Base-by-base conservation (phyloP, 2,113 vertebrate species). In the Mormyrus iriodes region DNA sequence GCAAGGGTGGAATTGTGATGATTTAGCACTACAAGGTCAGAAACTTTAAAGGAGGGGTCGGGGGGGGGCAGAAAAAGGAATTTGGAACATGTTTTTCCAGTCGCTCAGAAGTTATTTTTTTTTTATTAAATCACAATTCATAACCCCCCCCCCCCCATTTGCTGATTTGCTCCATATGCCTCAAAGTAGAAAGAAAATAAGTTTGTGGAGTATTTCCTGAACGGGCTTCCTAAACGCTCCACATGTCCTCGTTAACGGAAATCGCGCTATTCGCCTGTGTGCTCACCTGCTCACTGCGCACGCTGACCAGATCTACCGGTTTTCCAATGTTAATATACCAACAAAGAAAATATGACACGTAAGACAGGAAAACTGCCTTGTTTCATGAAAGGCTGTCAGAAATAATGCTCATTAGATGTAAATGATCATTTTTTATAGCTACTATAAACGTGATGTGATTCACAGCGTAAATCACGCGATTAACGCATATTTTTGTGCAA, bases 1-100 rank as follows among this genome's bases (percentile, higher is more conserved):
- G 27, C 61, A 31, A 49, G 82, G 46, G 82, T 17, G 91, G 91
- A 92, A 89, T 42, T 92, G 92, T 87, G 90, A 93, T 93, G 93
- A 92, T 91, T 92, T 86, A 90, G 93, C 93, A 91, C 92, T 88
- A 90, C 93, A 95, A 95, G 94, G 93, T 95, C 94, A 96, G 92
- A 93, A 93, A 94, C 93, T 93, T 91, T 89, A 65, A 91, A 91
- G 91, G 92, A 93, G 92, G 90, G 86, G 61, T 85, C 35, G 58
- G 91, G 91, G 91, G 92, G 93, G 92, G 90, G 83, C 86, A 53
- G 86, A 89, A 92, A 91, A 88, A 92, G 91, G 90, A 85, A 93
- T 91, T 92, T 92, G 90, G 53, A 93, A 91, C 89, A 90, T 91
- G 87, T 89, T 90, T 85, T 24, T 31, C 52, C 52, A 58, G 17